Base-by-base conservation (phyloP, 2,797 vertebrate genomes). In the Eulemur coronatus region DNA sequence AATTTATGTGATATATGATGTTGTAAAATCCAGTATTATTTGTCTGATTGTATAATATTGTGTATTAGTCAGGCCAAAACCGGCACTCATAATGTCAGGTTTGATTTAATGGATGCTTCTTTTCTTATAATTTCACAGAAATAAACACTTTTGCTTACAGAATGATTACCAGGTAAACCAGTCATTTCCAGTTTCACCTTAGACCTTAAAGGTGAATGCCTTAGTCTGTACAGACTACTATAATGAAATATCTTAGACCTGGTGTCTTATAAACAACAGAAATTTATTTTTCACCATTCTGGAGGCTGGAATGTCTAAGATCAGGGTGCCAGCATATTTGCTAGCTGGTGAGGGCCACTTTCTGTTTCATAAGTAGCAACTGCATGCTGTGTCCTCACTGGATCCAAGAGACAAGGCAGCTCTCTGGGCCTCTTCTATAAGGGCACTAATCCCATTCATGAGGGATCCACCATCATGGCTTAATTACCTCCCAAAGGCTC, bases 41-140 rank as follows among this genome's bases (percentile, higher is more conserved):
- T 76, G 28, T 59, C 63, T n/a, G n/a, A 57, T 48, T 72, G 2
- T n/a, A 33, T 84, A n/a, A 73, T 7, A 67, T 10, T 33, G 30
- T 43, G 8, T 38, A 14, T 87, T 63, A 86, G 73, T 86, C 24
- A 63, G 13, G 50, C 12, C 28, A 28, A 65, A 87, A 73, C 13
- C 7, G 38, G 94, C 43, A 75, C 43, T 75, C 33, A 35, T 46
- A 22, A 38, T 35, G 59, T 41, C 41, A n/a, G 5, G 12, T 76
- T 91, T 86, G 61, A 85, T 86, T 10, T 26, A 69, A 4, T 55
- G 26, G 6, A 4, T 95, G 14, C 38, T 89, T 89, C 63, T 93
- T n/a, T 46, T 67, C n/a, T 50, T 46, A 57, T 61, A 75, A 35
- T 81, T 85, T 33, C 41, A 61, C 30, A 30, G 75, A 86, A 85